A percentile compares a stretch with the other conserved stretches of the same genome.
phyloP scores from a whole-genome alignment of 2,797 vertebrate species.

The Enteromius fasciolatus region DNA sequence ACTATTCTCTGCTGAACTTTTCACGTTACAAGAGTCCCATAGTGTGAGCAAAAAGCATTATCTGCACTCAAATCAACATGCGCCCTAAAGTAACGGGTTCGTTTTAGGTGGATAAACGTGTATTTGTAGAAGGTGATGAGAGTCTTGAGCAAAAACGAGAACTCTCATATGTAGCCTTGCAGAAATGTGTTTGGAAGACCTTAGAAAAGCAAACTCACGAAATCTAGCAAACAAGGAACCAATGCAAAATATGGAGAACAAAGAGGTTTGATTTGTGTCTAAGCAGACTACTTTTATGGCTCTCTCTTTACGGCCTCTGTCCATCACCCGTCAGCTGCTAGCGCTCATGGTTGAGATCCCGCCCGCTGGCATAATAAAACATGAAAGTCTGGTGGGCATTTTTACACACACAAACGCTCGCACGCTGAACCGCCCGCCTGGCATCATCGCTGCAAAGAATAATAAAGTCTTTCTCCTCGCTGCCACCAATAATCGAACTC shows the following conservation, averaged over 20 bases:
- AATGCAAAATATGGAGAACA: constrained; percentile 48
- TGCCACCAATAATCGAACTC: constrained; percentile 48
- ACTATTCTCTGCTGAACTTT: constrained; percentile 45
- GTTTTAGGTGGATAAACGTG: constrained; percentile 36
- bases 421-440: constrained; percentile 49
- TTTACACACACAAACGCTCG: constrained; percentile 42
- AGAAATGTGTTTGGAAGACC: constrained; percentile 22
- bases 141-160: neutral
- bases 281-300: constrained; percentile 58
- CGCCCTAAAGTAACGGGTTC: constrained; percentile 5
- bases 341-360: constrained; percentile 63
- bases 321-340: constrained; percentile 65
- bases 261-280: constrained; percentile 67
- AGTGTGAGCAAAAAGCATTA: constrained; percentile 29
- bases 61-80: constrained; percentile 38
- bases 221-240: constrained; percentile 58
- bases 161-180: neutral
- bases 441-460: constrained; percentile 62
- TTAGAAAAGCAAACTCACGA: constrained; percentile 32
- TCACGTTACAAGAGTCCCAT: constrained; percentile 33
- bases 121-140: constrained; percentile 6
- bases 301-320: constrained; percentile 65
- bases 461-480: constrained; percentile 61
- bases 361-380: constrained; percentile 68
- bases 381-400: constrained; percentile 65